Evolutionary conservation across 2,888 invertebrate species (phyloP), one percentile per base, ranked within the genome.

Genomic region (Isotomurus palustris): DNA sequence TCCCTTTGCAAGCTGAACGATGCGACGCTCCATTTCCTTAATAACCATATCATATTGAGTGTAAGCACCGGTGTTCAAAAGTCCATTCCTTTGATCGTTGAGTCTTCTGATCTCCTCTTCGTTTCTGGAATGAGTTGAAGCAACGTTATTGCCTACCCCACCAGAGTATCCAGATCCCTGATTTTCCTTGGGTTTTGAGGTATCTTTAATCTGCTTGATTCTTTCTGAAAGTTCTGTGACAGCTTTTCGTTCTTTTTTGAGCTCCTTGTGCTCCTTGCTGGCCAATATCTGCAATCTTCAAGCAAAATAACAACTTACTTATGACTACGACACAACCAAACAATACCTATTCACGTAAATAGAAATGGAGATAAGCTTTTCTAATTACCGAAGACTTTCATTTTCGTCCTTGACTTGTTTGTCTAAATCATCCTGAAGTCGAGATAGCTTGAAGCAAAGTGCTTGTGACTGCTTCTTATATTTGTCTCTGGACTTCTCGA

Each of bases 231-330:
- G 27, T 8, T 54, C 64, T 24, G 56, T 56, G 10, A 59, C 57
- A 19, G 55, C 62, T 21, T 62, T 59, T 24, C 59, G 17, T 32
- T 62, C 64, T 29, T 62, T 64, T 29, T 53, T 64, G 36, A 64
- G 14, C 29, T 64, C 62, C 17, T 59, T 59, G 14, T 64, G 59
- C 22, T 61, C 61, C 21, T 62, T 59, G 10, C 35, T 62, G 10
- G 64, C 64, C 8, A 64, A 40, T 21, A 67, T 56, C 25, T 67
- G 67, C 2, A 64, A 49, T 21, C 67, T 64, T 19, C n/a, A 24
- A 24, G 8, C 6, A 6, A 45, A 41, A 2, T 14, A 29, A 17
- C 40, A 51, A 53, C 21, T 21, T 14, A 40, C 5, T 38, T 4
- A 51, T 38, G n/a, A 35, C 22, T 24, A 38, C 19, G n/a, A n/a